Base-by-base conservation (phyloP, 2,113 vertebrate species). In the Stigmatopora nigra region DNA sequence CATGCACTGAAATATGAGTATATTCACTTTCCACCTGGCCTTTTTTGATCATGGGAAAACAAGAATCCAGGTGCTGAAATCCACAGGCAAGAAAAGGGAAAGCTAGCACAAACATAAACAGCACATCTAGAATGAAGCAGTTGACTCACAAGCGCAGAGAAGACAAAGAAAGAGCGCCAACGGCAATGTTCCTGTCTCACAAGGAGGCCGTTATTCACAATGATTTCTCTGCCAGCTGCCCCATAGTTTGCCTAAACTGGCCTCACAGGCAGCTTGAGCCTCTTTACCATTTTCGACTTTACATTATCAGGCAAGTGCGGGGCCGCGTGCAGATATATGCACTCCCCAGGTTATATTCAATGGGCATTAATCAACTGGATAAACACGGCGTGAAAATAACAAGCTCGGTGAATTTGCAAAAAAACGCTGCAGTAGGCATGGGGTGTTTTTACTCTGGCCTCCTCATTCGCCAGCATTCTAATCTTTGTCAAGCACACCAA, bases 141-240 rank as follows among this genome's bases (percentile, higher is more conserved):
- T 81, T 70, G 72, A 67, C 51, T 76, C 82, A 79, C 70, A 82
- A 69, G 78, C 80, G 73, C 71, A 69, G 79, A 79, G 68, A 86
- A 84, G 72, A 73, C 80, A 83, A 87, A 87, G 82, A 87, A 76
- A 81, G 85, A 76, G 75, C 81, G 78, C 81, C 85, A 83, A 85
- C 82, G 69, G 81, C 69, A 72, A 53, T 70, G 82, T 79, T 81
- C 77, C 82, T 74, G 81, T 81, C 84, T 88, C 85, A 82, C 82
- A 88, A 79, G 70, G 83, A 84, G 82, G 71, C 78, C 83, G 84
- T 88, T 84, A 86, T 82, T 87, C 85, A 86, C 82, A 77, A 86
- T 80, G 82, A 86, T 86, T 88, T 80, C 84, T 86, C 84, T 78
- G 87, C 82, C 78, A 81, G 81, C 83, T 81, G 83, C 84, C 82